phyloP scores from a whole-genome alignment of 2,113 vertebrate species.

The Pseudopodoces humilis region DNA sequence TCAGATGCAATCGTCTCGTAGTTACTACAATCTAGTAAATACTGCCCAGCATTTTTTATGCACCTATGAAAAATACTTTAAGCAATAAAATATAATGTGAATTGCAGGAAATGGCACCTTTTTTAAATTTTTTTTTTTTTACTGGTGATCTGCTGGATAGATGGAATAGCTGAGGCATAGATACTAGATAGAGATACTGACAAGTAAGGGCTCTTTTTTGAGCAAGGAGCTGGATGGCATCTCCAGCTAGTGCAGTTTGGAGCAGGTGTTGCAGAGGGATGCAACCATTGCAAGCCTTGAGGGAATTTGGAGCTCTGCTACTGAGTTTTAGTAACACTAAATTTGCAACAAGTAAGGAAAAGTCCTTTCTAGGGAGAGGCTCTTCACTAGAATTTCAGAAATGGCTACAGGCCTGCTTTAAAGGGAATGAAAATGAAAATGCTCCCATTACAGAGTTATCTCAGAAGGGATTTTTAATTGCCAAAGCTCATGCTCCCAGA shows the following conservation, averaged over 20 bases:
- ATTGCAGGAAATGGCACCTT: not conserved
- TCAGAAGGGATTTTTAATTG: not conserved
- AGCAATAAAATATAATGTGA: not conserved
- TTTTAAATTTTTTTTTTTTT: not conserved
- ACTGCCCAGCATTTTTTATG: not conserved
- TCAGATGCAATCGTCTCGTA: not conserved
- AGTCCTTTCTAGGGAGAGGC: not conserved
- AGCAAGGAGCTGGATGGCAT: not conserved
- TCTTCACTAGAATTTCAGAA: not conserved
- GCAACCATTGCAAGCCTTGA: not conserved
- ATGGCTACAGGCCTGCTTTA: not conserved
- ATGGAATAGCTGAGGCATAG: not conserved
- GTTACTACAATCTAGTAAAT: not conserved
- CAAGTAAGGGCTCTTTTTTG: not conserved
- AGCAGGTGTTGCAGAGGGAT: not conserved
- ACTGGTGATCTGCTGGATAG: not conserved
- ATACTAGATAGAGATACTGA: not conserved
- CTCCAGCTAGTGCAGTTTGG: not conserved
- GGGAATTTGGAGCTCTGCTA: not conserved
- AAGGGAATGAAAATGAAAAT: not conserved
- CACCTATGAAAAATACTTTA: not conserved
- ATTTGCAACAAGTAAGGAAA: not conserved
- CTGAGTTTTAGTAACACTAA: not conserved
- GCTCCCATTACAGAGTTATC: not conserved
- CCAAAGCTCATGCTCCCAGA: not conserved